Evolutionary conservation across 37 sponge, comb jelly and placozoan species (phyloP).

Genomic region (Cliona cf. orientalis): DNA sequence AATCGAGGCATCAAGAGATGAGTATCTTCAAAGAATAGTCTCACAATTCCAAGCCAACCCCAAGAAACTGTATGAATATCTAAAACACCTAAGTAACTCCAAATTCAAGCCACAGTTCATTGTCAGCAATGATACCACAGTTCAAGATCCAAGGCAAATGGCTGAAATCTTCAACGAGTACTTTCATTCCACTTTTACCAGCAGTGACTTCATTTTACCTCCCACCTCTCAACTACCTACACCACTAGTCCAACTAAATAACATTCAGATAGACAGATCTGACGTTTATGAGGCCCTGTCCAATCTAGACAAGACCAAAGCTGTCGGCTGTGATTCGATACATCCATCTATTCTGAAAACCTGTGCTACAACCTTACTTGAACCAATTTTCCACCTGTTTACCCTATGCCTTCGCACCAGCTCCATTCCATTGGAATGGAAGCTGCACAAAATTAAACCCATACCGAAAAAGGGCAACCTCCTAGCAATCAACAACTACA

Average conservation of each 20-base stretch:
- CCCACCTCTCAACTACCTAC: not conserved
- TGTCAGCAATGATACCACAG: not conserved
- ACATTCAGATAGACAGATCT: not conserved
- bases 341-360: not conserved
- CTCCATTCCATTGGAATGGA: not conserved
- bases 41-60: not conserved
- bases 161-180: not conserved
- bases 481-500: not conserved
- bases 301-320: not conserved
- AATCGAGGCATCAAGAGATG: not conserved
- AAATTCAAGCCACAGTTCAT: not conserved
- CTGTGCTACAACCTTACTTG: not conserved
- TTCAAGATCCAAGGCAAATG: not conserved
- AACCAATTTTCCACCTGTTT: not conserved
- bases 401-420: not conserved
- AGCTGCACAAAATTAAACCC: not conserved
- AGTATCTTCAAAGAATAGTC: not conserved
- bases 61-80: not conserved
- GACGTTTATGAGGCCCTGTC: not conserved
- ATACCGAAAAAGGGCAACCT: not conserved
- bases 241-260: not conserved
- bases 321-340: not conserved
- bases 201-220: not conserved
- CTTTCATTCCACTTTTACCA: slow-evolving; percentile 2
- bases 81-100: not conserved